These are phyloP conservation scores for Dorcus hopei DNA, from an alignment of 2,888 invertebrate species.

Conservation along the genomic window DNA sequence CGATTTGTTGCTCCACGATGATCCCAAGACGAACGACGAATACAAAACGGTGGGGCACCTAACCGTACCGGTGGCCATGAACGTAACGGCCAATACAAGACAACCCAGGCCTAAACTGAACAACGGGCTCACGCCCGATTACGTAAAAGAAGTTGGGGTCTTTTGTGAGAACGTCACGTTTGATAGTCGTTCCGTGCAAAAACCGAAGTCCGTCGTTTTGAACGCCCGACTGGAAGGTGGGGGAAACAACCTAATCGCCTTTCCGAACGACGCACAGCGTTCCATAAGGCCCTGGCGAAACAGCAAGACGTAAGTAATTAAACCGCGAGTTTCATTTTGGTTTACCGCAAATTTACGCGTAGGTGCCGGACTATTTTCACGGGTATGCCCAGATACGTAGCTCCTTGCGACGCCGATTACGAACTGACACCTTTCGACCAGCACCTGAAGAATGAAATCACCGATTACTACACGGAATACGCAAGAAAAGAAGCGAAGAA, in stretches of 20 bases:
- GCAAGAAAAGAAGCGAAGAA: not conserved
- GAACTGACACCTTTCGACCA: constrained; percentile 5
- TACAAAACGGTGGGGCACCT: constrained; percentile 4
- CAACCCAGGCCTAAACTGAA: constrained; percentile 5
- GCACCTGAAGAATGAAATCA: constrained; percentile 1
- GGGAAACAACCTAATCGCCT: constrained; percentile 7
- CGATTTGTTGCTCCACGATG: constrained; percentile 26
- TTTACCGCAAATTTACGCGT: not conserved
- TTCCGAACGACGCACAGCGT: constrained; percentile 13
- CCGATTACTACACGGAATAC: constrained; percentile 2
- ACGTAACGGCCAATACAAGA: not conserved
- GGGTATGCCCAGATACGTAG: constrained; percentile 3
- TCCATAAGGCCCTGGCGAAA: constrained; percentile 11
- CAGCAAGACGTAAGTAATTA: not conserved
- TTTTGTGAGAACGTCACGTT: constrained; percentile 2
- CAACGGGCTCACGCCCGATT: constrained; percentile 5
- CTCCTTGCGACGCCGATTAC: not conserved
- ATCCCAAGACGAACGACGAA: constrained; percentile 5
- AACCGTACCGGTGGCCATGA: not conserved
- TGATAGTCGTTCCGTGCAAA: not conserved
- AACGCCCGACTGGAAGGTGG: not conserved
- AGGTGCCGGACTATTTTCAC: constrained; percentile 9
- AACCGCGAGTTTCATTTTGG: not conserved
- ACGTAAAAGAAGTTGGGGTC: constrained; percentile 10
- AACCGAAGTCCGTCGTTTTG: constrained; percentile 6